These are phyloP conservation scores for Cottoperca gobio DNA, from an alignment of 2,797 vertebrate genomes.

Conservation along the genomic window DNA sequence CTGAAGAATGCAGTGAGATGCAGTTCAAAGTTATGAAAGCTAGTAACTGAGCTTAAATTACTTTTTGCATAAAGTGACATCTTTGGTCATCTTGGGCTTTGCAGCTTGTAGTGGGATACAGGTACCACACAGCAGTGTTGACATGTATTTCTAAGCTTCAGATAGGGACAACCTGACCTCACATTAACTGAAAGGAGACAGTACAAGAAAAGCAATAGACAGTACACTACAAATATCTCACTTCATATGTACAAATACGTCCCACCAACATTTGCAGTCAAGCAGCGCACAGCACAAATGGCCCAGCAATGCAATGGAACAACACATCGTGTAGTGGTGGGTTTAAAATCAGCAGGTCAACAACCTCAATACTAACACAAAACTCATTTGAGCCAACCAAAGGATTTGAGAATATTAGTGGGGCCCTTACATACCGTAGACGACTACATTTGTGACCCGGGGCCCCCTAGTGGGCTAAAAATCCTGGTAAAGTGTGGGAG, in stretches of 20 bases:
- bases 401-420: conserved; percentile 13
- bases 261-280: not conserved
- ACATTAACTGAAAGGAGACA: not conserved
- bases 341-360: not conserved
- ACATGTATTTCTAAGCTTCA: not conserved
- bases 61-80: not conserved
- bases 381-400: conserved; percentile 1
- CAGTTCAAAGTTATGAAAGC: not conserved
- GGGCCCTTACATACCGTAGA: conserved; percentile 7
- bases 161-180: not conserved
- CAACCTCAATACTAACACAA: not conserved
- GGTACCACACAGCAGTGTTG: not conserved
- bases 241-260: not conserved
- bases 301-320: not conserved
- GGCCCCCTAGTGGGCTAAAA: conserved; percentile 48
- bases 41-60: not conserved
- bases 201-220: not conserved
- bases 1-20: not conserved
- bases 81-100: not conserved
- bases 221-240: not conserved
- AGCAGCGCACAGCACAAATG: not conserved
- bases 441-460: not conserved
- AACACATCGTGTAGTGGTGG: not conserved
- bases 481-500: conserved; percentile 30
- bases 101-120: not conserved